Percentiles rank a stretch among this genome's conserved stretches.
Evolutionary conservation across 2,113 vertebrate genomes (phyloP).

Genomic region (Eulacestoma nigropectus): DNA sequence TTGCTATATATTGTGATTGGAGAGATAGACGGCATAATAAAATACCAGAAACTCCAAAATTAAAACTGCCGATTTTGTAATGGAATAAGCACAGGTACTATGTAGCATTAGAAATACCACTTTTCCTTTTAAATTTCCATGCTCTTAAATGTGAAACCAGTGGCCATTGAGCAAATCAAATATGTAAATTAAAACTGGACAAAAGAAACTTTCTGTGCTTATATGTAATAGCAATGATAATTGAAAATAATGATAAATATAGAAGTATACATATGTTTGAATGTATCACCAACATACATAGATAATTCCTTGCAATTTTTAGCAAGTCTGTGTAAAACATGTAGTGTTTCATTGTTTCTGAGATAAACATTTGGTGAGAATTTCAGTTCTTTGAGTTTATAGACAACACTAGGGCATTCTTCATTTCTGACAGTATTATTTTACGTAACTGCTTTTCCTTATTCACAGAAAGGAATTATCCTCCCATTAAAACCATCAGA

Average conservation of each 20-base stretch:
- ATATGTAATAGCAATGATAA: neutral
- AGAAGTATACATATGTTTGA: neutral
- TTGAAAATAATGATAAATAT: neutral
- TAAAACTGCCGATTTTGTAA: neutral
- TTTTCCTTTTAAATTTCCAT: neutral
- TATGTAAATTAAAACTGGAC: neutral
- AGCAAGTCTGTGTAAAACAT: neutral
- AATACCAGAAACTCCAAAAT: neutral
- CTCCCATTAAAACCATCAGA: neutral
- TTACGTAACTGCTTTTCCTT: slow-evolving; percentile 22
- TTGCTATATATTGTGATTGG: neutral
- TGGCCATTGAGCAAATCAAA: neutral
- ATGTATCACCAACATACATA: neutral
- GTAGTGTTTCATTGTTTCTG: neutral
- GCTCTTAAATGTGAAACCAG: neutral
- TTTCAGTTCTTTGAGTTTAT: neutral
- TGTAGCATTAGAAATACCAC: neutral
- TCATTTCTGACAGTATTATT: slow-evolving; percentile 13
- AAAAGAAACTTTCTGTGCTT: neutral
- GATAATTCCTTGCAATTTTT: neutral
- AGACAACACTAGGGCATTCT: neutral
- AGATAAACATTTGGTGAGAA: neutral
- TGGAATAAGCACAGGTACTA: neutral
- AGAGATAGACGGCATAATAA: neutral
- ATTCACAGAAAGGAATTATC: neutral